Evolutionary conservation across 2,113 vertebrate genomes (phyloP), one percentile per base, ranked within the genome.

Genomic region (Pelecanoides urinatrix): DNA sequence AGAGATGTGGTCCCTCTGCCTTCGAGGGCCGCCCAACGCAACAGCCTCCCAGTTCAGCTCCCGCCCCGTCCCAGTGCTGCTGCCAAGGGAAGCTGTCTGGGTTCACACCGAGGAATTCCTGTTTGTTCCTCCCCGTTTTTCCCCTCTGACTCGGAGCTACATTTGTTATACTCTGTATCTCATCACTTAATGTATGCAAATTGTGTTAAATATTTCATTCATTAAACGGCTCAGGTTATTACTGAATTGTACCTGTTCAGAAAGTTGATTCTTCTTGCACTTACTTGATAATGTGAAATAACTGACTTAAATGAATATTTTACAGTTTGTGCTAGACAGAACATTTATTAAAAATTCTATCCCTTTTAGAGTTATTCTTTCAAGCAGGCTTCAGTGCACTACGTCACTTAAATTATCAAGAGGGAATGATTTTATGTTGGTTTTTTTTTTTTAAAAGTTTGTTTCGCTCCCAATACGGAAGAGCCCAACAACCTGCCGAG

Each of bases 281-380:
- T 96, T 91, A 55, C 75, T 90, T 23, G 13, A 80, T 85, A 94
- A 97, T 21, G n/a, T 14, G 75, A 96, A 97, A 95, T 95, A 96
- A 95, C 95, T 65, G n/a, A 94, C 85, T 91, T 55, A 58, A 93
- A 97, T 97, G 87, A 97, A 95, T 96, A 97, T 97, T 97, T 97
- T 80, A 97, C 90, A 67, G 94, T 94, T 92, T 94, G 98, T 97
- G 97, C 94, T 81, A 98, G 98, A 98, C 97, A 97, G 97, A 98
- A 98, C 98, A 97, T 98, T 98, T 94, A 96, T 98, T 97, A 98
- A 96, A 97, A 97, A 98, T 98, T 98, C 96, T 94, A 85, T 94
- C 86, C 89, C 97, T 98, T 98, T 92, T 97, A 87, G 97, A 98
- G 97, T 95, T 93, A 75, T 88, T 97, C 94, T 97, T 83, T 80